Percentiles rank a stretch among this genome's conserved stretches.
Evolutionary conservation across 2,888 invertebrate species (phyloP).

Genomic region (Empis stercorea): DNA sequence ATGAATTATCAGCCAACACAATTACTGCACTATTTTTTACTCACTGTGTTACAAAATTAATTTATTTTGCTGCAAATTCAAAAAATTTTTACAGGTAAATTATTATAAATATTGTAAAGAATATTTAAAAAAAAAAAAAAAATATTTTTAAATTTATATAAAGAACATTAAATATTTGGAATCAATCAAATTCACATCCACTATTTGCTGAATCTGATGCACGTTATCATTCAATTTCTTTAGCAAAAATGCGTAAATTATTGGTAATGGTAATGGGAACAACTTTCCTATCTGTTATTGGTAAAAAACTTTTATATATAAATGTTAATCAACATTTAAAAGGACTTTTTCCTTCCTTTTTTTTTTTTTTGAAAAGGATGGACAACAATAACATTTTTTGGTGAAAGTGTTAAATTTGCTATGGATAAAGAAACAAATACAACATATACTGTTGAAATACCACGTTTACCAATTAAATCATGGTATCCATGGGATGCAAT

Average conservation of each 20-base stretch:
- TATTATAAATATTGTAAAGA: not conserved
- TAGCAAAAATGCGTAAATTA: constrained; percentile 62
- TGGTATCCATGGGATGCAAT: constrained; percentile 70
- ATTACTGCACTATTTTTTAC: constrained; percentile 71
- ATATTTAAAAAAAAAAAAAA: not conserved
- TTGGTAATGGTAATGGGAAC: constrained; percentile 51
- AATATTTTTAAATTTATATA: too few relatives aligned
- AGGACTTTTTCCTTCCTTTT: too few relatives aligned
- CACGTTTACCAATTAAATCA: constrained; percentile 58
- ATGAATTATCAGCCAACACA: constrained; percentile 61
- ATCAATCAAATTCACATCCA: constrained; percentile 71
- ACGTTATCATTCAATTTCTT: constrained; percentile 57
- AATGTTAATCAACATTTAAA: too few relatives aligned
- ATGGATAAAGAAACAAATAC: constrained; percentile 60
- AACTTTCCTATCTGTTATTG: constrained; percentile 46
- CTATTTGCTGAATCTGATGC: constrained; percentile 73
- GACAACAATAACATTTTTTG: constrained; percentile 69
- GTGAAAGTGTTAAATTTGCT: constrained; percentile 55
- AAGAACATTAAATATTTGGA: constrained; percentile 70
- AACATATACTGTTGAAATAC: constrained; percentile 52
- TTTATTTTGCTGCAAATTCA: constrained; percentile 59
- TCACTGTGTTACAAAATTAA: constrained; percentile 60
- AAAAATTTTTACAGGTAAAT: constrained; percentile 60
- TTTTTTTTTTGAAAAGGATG: constrained; percentile 41
- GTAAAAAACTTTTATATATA: too few relatives aligned